These are phyloP conservation scores for Zygothrica quintamaculata DNA, from an alignment of 2,888 invertebrate genomes.

Conservation along the genomic window DNA sequence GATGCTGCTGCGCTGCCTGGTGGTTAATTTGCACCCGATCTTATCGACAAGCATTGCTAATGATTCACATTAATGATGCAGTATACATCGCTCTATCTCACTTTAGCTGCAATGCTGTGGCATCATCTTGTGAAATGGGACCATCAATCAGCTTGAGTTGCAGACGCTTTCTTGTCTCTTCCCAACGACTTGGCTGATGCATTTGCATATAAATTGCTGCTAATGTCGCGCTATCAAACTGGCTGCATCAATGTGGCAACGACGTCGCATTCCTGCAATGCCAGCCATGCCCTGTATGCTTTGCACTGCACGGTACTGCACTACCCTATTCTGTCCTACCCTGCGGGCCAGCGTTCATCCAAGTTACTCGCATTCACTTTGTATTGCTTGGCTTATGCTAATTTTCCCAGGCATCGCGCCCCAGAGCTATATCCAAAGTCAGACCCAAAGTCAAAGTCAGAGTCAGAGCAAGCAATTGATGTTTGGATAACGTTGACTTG, in stretches of 20 bases:
- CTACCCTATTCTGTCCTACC: conserved; percentile 26
- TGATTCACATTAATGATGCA: conserved; percentile 79
- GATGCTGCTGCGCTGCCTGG: conserved; percentile 28
- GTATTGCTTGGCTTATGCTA: conserved; percentile 73
- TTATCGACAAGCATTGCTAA: conserved; percentile 75
- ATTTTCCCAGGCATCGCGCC: conserved; percentile 70
- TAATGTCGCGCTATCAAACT: conserved; percentile 84
- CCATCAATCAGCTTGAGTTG: conserved; percentile 81
- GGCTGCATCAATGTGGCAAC: conserved; percentile 81
- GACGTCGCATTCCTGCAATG: conserved; percentile 54
- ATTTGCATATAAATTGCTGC: conserved; percentile 85
- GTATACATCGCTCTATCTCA: conserved; percentile 36
- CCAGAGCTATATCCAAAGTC: conserved; percentile 21
- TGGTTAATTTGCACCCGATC: conserved; percentile 75
- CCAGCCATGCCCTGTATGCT: conserved; percentile 20
- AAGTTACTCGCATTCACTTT: conserved; percentile 31
- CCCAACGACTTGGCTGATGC: conserved; percentile 55
- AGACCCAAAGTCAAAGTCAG: too few species aligned
- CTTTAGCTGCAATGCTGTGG: conserved; percentile 46
- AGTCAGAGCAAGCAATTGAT: conserved; percentile 65
- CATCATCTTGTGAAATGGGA: conserved; percentile 78
- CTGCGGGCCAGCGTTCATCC: conserved; percentile 51
- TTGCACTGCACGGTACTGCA: conserved; percentile 26
- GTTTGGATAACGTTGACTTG: conserved; percentile 81
- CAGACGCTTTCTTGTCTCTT: conserved; percentile 36